A percentile compares a stretch with the other conserved stretches of the same genome.
These are phyloP conservation scores for Eulemur albifrons DNA, from an alignment of 2,797 vertebrate genomes.

Conservation along the genomic window DNA sequence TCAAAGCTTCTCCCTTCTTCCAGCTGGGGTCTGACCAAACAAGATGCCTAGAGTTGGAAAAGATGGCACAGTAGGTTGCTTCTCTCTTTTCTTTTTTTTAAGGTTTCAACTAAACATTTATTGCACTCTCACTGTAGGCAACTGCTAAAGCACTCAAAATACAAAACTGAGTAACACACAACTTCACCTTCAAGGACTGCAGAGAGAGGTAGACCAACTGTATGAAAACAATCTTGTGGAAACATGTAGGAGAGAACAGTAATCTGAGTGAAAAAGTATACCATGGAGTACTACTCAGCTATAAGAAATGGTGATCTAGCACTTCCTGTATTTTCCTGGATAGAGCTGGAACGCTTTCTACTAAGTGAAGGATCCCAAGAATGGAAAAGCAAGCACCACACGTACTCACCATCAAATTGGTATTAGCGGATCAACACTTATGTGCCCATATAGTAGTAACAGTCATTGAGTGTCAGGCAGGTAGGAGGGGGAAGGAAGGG, in stretches of 20 bases:
- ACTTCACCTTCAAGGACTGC: not conserved
- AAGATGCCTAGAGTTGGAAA: not conserved
- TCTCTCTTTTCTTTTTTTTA: not conserved
- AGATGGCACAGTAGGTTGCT: not conserved
- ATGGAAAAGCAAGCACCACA: no score
- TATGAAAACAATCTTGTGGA: not conserved
- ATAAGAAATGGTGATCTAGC: no score
- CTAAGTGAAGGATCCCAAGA: no score
- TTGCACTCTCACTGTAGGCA: slow-evolving; percentile 6
- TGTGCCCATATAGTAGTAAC: no score
- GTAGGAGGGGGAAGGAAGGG: no score
- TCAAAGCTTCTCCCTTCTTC: not conserved
- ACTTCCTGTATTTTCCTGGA: no score
- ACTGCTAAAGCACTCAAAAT: not conserved
- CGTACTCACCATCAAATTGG: no score
- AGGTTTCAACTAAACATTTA: slow-evolving; percentile 40
- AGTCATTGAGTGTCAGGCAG: no score
- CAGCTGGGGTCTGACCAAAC: not conserved
- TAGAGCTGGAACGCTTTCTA: no score
- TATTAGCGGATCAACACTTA: no score
- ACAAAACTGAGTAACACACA: not conserved
- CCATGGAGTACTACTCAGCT: no score
- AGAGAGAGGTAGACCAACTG: not conserved
- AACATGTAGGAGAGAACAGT: not conserved
- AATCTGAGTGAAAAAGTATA: not conserved